Percentiles rank a stretch among this genome's conserved stretches.
Conservation (phyloP, 23 tunicate genomes). For the Halocynthia aurantium region DNA sequence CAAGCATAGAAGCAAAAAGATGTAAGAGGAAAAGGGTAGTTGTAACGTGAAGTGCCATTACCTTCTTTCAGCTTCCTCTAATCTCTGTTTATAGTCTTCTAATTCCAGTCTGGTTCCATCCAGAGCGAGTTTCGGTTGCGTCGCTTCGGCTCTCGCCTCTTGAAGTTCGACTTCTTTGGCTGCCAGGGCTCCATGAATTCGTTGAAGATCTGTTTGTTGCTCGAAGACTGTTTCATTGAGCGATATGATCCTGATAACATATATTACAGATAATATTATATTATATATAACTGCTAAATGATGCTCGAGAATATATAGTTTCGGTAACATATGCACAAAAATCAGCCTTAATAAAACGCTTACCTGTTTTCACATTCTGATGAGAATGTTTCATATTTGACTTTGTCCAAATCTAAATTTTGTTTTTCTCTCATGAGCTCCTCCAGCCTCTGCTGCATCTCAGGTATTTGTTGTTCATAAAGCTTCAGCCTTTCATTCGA, state of each 20-base stretch:
- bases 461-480: constrained; percentile 61
- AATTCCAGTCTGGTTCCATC: constrained; percentile 58
- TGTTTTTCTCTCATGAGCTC: constrained; percentile 31
- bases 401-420: constrained; percentile 45
- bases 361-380: constrained; percentile 70
- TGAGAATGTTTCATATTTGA: constrained; percentile 52
- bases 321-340: no score
- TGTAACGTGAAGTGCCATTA: background rate
- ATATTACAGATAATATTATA: no score
- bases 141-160: constrained; percentile 67
- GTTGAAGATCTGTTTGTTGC: constrained; percentile 41
- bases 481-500: background rate
- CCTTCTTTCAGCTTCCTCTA: constrained; percentile 80
- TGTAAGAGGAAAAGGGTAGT: background rate
- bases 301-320: no score
- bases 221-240: constrained; percentile 54
- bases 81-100: constrained; percentile 61
- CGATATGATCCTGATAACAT: background rate
- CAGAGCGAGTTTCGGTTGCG: constrained; percentile 63
- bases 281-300: no score
- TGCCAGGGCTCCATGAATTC: constrained; percentile 47
- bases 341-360: background rate
- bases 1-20: background rate
- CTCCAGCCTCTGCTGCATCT: constrained; percentile 39
- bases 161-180: constrained; percentile 76